Evolutionary conservation across 2,888 invertebrate genomes (phyloP).

Genomic region (Drosophila barbarae): DNA sequence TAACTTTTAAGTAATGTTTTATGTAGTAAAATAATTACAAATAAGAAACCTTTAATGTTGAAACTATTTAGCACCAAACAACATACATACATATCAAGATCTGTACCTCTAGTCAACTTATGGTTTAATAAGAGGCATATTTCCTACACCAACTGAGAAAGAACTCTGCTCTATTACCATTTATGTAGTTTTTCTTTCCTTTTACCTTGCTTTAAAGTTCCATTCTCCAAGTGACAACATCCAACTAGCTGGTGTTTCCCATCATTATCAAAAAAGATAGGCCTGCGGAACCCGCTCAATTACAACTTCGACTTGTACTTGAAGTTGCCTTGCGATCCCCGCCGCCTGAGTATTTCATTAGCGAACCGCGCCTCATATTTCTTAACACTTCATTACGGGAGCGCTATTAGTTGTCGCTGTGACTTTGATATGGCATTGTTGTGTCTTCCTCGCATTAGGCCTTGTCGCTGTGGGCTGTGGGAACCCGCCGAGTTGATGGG

Average conservation of each 20-base stretch:
- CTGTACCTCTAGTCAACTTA: background rate
- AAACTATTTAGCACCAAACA: background rate
- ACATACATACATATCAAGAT: background rate
- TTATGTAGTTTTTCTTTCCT: background rate
- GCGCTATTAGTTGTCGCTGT: slow-evolving; percentile 52
- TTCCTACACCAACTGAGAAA: background rate
- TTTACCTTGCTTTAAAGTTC: slow-evolving; percentile 6
- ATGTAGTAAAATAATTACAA: background rate
- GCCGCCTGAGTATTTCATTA: slow-evolving; percentile 60
- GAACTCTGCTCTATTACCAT: background rate
- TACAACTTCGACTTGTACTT: slow-evolving; percentile 19
- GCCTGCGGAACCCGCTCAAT: slow-evolving; percentile 18
- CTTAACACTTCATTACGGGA: slow-evolving; percentile 62
- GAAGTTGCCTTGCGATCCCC: slow-evolving; percentile 18
- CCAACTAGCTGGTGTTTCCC: slow-evolving; percentile 25
- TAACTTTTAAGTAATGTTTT: too few relatives aligned
- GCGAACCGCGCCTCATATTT: slow-evolving; percentile 46
- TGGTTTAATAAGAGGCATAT: background rate
- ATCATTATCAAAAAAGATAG: slow-evolving; percentile 41
- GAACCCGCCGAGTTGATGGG: slow-evolving; percentile 42
- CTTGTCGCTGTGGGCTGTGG: slow-evolving; percentile 46
- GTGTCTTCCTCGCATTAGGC: slow-evolving; percentile 35
- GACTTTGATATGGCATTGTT: slow-evolving; percentile 63
- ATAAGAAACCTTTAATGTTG: background rate
- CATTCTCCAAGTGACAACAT: slow-evolving; percentile 20